Evolutionary conservation across 2,888 invertebrate genomes (phyloP).

Genomic region (Anarsia innoxiella): DNA sequence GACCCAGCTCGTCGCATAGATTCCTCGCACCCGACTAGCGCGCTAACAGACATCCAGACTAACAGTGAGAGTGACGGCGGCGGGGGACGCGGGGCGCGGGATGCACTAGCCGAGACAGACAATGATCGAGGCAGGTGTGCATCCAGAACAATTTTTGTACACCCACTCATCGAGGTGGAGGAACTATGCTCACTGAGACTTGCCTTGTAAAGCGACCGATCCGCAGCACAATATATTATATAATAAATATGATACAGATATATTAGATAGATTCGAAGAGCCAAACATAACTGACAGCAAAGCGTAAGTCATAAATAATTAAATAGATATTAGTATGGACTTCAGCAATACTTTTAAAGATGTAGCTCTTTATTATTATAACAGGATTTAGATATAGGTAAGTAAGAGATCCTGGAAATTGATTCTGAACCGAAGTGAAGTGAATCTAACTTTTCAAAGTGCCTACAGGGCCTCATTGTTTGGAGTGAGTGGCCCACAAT

Average conservation of each 20-base stretch:
- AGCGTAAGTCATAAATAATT: too few species aligned
- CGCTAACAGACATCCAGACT: conserved; percentile 30
- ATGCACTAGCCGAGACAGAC: conserved; percentile 54
- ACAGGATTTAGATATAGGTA: too few species aligned
- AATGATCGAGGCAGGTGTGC: conserved; percentile 44
- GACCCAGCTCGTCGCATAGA: conserved; percentile 45
- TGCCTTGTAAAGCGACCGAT: conserved; percentile 4
- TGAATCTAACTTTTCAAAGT: too few species aligned
- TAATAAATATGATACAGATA: conserved; percentile 3
- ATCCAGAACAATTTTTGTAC: conserved; percentile 67
- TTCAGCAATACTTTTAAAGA: too few species aligned
- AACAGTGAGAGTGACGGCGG: conserved; percentile 34
- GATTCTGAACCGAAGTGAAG: too few species aligned
- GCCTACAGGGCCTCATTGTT: too few species aligned
- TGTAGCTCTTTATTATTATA: too few species aligned
- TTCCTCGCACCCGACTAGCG: conserved; percentile 44
- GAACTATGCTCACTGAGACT: conserved; percentile 33
- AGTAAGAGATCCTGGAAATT: too few species aligned
- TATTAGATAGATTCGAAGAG: too few species aligned
- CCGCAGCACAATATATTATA: conserved; percentile 2
- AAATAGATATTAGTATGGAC: too few species aligned
- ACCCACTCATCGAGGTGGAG: conserved; percentile 29
- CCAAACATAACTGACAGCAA: too few species aligned
- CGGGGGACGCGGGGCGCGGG: conserved; percentile 41
- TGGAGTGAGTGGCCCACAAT: too few species aligned